phyloP scores from a whole-genome alignment of 2,113 vertebrate species.

The Pimephales promelas region DNA sequence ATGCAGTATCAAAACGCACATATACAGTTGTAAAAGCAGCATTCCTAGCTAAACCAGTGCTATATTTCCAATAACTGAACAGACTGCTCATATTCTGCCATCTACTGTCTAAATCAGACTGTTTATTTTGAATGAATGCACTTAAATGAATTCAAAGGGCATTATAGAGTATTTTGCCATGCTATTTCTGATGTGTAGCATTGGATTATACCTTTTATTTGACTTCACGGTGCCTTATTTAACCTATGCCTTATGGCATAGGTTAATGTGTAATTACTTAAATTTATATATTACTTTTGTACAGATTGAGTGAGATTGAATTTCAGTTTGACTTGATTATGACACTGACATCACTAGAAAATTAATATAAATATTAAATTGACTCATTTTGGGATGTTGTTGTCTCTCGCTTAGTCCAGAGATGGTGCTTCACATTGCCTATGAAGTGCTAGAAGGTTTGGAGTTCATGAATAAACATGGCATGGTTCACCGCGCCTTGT shows the following conservation, averaged over 20 bases:
- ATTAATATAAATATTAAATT: no score
- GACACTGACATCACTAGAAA: not conserved
- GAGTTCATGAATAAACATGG: constrained; percentile 91
- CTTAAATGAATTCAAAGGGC: not conserved
- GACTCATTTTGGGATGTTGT: not conserved
- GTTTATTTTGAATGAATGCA: constrained; percentile 10
- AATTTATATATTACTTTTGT: no score
- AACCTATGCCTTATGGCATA: no score
- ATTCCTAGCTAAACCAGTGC: not conserved
- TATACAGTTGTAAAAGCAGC: not conserved
- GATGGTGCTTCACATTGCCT: constrained; percentile 85
- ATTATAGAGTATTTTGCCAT: not conserved
- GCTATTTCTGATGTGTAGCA: not conserved
- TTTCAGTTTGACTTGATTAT: no score
- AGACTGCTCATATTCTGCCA: constrained; percentile 35
- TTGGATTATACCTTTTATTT: not conserved
- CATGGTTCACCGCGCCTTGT: constrained; percentile 93
- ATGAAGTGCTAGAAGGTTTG: constrained; percentile 90
- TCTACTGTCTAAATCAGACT: constrained; percentile 39
- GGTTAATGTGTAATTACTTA: no score
- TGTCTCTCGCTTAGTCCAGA: constrained; percentile 75
- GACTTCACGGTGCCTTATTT: not conserved
- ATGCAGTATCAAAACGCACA: not conserved
- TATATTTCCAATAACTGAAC: not conserved
- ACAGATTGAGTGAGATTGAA: no score